These are phyloP conservation scores for Dryas iulia DNA, from an alignment of 1,140 invertebrate genomes.

Conservation along the genomic window DNA sequence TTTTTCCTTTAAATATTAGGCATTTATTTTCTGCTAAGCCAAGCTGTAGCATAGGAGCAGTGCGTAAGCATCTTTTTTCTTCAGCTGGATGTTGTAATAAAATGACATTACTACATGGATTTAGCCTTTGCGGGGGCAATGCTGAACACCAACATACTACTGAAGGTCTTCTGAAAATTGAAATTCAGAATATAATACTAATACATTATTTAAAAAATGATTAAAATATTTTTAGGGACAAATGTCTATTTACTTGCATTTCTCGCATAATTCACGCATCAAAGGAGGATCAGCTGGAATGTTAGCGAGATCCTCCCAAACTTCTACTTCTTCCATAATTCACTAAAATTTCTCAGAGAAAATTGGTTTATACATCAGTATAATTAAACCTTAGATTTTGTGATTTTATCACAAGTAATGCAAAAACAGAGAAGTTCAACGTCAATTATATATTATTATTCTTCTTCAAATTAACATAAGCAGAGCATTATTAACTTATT, in stretches of 20 bases:
- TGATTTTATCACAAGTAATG: background rate
- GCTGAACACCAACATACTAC: conserved; percentile 94
- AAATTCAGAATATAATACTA: background rate
- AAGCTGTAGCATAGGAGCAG: conserved; percentile 92
- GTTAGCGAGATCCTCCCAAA: conserved; percentile 85
- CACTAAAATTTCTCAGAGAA: conserved; percentile 3
- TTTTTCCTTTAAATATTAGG: conserved; percentile 90
- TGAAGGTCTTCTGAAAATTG: conserved; percentile 86
- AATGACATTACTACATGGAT: conserved; percentile 86
- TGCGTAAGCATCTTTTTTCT: conserved; percentile 92
- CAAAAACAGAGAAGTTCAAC: too few relatives aligned
- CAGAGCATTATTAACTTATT: too few relatives aligned
- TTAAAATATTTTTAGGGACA: background rate
- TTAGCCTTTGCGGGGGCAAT: conserved; percentile 85
- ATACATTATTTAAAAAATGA: background rate
- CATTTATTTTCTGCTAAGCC: conserved; percentile 88
- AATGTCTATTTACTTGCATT: conserved; percentile 84
- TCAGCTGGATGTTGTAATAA: conserved; percentile 96
- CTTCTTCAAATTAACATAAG: too few relatives aligned
- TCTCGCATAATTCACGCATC: conserved; percentile 84
- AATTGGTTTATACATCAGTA: background rate
- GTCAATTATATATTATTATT: too few relatives aligned
- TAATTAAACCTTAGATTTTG: background rate
- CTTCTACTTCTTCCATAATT: conserved; percentile 72
- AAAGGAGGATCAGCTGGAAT: conserved; percentile 88